phyloP scores from a whole-genome alignment of 1,140 invertebrate species.

The Drosophila sp. region DNA sequence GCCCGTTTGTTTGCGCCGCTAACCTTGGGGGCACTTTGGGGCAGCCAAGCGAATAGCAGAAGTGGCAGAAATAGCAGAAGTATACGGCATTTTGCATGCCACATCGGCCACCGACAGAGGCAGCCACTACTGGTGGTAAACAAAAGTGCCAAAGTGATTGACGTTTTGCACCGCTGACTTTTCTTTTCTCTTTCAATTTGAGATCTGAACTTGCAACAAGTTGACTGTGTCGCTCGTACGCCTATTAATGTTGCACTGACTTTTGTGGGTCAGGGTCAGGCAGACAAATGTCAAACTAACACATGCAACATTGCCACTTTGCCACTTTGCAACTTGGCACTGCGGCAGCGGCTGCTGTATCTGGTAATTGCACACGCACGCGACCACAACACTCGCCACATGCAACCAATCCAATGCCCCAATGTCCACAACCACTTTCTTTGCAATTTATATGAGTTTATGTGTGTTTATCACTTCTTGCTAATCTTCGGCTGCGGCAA shows the following conservation, averaged over 20 bases:
- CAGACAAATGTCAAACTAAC: conserved; percentile 71
- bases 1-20: conserved; percentile 74
- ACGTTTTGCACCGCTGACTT: conserved; percentile 50
- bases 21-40: conserved; percentile 74
- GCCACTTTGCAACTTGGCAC: conserved; percentile 2
- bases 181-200: conserved; percentile 59
- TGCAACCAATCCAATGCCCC: conserved; percentile 10
- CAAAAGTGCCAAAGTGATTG: conserved; percentile 72
- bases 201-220: conserved; percentile 39
- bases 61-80: conserved; percentile 38
- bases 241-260: conserved; percentile 24
- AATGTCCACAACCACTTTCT: conserved; percentile 70
- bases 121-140: conserved; percentile 17
- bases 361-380: conserved; percentile 73
- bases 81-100: conserved; percentile 61
- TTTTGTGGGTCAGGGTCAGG: conserved; percentile 80
- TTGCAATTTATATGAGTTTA: conserved; percentile 76
- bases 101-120: conserved; percentile 5
- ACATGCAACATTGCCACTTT: conserved; percentile 35
- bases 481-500: conserved; percentile 66
- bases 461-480: conserved; percentile 71
- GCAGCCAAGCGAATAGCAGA: conserved; percentile 53
- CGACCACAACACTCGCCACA: conserved; percentile 43
- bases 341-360: conserved; percentile 10
- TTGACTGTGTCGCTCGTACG: conserved; percentile 3